Evolutionary conservation across 1,140 invertebrate species (phyloP), one percentile per base, ranked within the genome.

Genomic region (Drosophila ogumai): DNA sequence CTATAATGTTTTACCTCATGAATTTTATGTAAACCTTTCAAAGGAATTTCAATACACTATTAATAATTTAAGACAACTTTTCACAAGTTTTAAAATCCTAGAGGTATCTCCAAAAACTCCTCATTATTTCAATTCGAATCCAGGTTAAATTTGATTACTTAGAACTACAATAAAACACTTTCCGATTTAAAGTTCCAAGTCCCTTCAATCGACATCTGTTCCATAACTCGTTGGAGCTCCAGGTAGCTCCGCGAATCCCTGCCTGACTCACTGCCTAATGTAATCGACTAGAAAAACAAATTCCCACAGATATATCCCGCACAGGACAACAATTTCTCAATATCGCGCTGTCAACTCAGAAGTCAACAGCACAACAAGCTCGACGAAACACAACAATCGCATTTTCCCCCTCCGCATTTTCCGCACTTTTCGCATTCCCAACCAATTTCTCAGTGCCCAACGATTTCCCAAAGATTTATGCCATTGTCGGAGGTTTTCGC

Each of bases 301-400:
- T 72, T 72, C 28, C 52, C 36, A 56, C 19, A 59, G 67, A 72
- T 72, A 41, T 71, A 59, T 72, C 31, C 52, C 9, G 28, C 44
- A 44, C 66, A 75, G 61, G 73, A 75, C 49, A 75, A 56, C 59
- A 74, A 64, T 74, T 71, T 41, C 67, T 72, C 66, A 75, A 65
- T 57, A 44, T 56, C 60, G 19, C 46, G 54, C 59, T 57, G 73
- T 75, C 61, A 75, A 75, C 59, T 56, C 72, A 57, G 69, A 75
- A 75, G 44, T 54, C 72, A 54, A 47, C 43, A 32, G 57, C 19
- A 43, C n/a, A 72, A 71, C 31, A 59, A 47, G 57, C 41, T 32
- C 47, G 41, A 49, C 43, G 60, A 73, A 76, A 76, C 72, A 76
- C 47, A 76, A 76, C 74, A 76, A 76, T 76, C 73, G 74, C 74